A percentile compares a stretch with the other conserved stretches of the same genome.
Conservation (phyloP, 2,797 vertebrate species). For the Sparidentex hasta region DNA sequence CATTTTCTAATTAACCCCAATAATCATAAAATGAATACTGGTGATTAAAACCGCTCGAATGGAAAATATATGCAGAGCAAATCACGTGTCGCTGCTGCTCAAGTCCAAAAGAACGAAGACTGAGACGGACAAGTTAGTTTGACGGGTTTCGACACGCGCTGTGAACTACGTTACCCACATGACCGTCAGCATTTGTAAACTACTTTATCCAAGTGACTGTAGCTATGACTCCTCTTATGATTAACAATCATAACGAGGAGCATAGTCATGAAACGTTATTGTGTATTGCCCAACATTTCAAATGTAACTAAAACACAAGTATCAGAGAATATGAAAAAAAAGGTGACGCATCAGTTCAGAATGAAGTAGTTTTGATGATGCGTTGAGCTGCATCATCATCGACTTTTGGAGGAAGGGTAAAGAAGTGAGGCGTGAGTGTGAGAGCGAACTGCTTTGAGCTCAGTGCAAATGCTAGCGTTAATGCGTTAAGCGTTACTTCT, state of each 20-base stretch:
- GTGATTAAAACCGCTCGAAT: constrained; percentile 58
- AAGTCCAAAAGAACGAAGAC: constrained; percentile 16
- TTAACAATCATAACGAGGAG: neutral
- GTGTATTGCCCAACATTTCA: neutral
- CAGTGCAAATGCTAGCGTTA: neutral
- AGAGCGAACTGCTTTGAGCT: neutral
- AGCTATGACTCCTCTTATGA: neutral
- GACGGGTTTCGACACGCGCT: neutral
- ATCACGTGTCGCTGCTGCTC: constrained; percentile 28
- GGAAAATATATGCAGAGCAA: constrained; percentile 47
- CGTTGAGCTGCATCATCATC: no score
- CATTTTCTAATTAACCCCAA: constrained; percentile 49
- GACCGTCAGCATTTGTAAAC: neutral
- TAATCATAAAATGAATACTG: constrained; percentile 36
- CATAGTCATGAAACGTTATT: neutral
- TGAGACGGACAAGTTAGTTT: no score
- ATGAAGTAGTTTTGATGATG: no score
- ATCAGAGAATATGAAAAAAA: no score
- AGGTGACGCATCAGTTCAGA: no score
- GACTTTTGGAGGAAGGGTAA: neutral
- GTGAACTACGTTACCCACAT: no score
- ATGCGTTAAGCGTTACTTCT: neutral
- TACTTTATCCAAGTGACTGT: neutral
- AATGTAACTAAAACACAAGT: no score
- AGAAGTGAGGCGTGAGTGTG: neutral